Percentiles rank a stretch among this genome's conserved stretches.
These are phyloP conservation scores for Brenthis ino DNA, from an alignment of 2,888 invertebrate genomes.

Conservation along the genomic window DNA sequence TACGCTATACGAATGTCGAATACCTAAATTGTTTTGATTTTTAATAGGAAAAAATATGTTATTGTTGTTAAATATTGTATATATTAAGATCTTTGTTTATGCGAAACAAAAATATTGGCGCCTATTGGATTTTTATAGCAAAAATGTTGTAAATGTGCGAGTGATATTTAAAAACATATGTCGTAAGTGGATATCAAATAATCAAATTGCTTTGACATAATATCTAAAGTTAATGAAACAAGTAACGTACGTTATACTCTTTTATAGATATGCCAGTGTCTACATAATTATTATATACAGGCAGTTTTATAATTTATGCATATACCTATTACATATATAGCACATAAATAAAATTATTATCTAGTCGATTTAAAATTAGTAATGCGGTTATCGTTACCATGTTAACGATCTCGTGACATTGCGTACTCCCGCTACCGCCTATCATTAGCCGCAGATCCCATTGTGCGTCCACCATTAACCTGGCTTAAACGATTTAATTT, in stretches of 20 bases:
- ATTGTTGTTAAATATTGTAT: neutral
- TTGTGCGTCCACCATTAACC: constrained; percentile 66
- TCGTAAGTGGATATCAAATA: neutral
- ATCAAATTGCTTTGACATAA: too few species aligned
- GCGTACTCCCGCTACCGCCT: constrained; percentile 44
- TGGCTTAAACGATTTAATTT: constrained; percentile 76
- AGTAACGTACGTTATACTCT: too few species aligned
- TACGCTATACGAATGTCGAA: constrained; percentile 70
- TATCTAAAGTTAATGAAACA: too few species aligned
- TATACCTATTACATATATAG: neutral
- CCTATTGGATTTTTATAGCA: constrained; percentile 9
- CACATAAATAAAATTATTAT: constrained; percentile 11
- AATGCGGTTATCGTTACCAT: constrained; percentile 28
- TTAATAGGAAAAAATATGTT: constrained; percentile 10
- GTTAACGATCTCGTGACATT: constrained; percentile 38
- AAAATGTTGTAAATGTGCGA: neutral
- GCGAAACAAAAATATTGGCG: neutral
- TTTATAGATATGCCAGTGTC: too few species aligned
- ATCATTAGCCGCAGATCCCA: constrained; percentile 59
- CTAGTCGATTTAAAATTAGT: constrained; percentile 15
- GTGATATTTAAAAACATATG: neutral
- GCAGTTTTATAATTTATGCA: too few species aligned
- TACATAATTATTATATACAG: too few species aligned
- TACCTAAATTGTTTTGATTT: constrained; percentile 36
- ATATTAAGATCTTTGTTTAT: neutral